phyloP scores from a whole-genome alignment of 2,797 vertebrate species.

The Carduelis carduelis region DNA sequence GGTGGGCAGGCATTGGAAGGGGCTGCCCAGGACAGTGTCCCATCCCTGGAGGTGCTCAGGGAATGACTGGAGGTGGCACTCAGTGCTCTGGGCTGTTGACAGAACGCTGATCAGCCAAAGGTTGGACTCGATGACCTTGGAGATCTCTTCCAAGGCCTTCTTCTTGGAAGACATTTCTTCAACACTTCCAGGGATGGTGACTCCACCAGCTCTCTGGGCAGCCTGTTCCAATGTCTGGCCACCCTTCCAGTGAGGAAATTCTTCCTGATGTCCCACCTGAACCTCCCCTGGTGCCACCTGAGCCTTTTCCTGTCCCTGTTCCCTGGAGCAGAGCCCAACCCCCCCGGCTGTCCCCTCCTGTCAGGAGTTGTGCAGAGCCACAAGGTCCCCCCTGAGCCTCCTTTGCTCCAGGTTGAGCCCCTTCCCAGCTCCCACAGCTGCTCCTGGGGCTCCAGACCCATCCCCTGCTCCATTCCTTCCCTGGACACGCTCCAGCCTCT shows the following conservation, averaged over 20 bases:
- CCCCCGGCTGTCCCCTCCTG: neutral
- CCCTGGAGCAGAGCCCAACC: accelerated
- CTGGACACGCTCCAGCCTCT: neutral
- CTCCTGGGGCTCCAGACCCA: neutral
- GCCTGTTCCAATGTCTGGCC: neutral
- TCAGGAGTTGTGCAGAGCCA: neutral
- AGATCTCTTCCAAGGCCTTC: neutral
- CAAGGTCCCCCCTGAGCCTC: neutral
- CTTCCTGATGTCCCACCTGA: neutral
- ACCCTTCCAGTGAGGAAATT: neutral
- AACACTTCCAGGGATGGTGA: neutral
- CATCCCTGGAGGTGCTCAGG: neutral
- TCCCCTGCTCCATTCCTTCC: neutral
- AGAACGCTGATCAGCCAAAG: neutral
- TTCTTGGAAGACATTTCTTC: neutral
- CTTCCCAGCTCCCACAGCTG: neutral
- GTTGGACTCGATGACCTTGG: neutral
- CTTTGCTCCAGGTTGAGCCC: neutral
- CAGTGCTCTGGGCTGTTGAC: neutral
- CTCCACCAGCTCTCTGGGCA: neutral
- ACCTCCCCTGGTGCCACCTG: accelerated
- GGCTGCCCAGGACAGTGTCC: neutral
- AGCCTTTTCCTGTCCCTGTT: accelerated
- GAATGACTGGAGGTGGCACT: neutral
- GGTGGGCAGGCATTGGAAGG: neutral